A percentile compares a stretch with the other conserved stretches of the same genome.
These are phyloP conservation scores for Epinephelus lanceolatus DNA, from an alignment of 2,113 vertebrate genomes.

Conservation along the genomic window DNA sequence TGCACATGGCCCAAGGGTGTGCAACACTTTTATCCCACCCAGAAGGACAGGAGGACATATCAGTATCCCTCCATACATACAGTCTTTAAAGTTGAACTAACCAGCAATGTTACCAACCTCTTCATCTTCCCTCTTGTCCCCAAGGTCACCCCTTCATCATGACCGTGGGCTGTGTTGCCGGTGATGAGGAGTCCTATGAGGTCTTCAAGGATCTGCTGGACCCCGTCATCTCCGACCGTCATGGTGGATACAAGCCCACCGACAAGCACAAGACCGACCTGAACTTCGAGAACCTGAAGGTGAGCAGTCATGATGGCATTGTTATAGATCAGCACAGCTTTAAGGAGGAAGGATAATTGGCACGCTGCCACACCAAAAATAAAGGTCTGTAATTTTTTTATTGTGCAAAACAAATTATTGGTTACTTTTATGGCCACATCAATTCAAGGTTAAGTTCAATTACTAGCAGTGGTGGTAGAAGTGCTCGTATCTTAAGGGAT, in stretches of 20 bases:
- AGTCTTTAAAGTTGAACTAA: neutral
- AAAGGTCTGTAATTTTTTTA: neutral
- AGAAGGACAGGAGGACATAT: neutral
- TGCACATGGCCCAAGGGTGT: too few species aligned
- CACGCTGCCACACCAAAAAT: neutral
- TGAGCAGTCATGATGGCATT: conserved; percentile 31
- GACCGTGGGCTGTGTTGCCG: conserved; percentile 94
- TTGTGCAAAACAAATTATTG: neutral
- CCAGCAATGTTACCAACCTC: neutral
- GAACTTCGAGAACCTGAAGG: conserved; percentile 96
- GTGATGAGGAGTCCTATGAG: conserved; percentile 92
- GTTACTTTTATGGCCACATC: neutral
- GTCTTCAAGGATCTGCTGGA: conserved; percentile 93
- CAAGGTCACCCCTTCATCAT: conserved; percentile 96
- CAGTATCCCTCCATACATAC: too few species aligned
- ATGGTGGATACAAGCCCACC: conserved; percentile 92
- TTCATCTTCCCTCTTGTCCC: neutral
- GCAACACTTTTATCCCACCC: too few species aligned
- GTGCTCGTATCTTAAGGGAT: too few species aligned
- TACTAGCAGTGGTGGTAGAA: too few species aligned
- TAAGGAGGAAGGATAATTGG: neutral
- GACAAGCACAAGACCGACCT: conserved; percentile 95
- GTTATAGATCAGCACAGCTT: neutral
- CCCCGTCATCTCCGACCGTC: conserved; percentile 93
- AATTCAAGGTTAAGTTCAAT: too few species aligned